Base-by-base conservation (phyloP, 1,140 invertebrate genomes). In the Parapsyche elsis region DNA sequence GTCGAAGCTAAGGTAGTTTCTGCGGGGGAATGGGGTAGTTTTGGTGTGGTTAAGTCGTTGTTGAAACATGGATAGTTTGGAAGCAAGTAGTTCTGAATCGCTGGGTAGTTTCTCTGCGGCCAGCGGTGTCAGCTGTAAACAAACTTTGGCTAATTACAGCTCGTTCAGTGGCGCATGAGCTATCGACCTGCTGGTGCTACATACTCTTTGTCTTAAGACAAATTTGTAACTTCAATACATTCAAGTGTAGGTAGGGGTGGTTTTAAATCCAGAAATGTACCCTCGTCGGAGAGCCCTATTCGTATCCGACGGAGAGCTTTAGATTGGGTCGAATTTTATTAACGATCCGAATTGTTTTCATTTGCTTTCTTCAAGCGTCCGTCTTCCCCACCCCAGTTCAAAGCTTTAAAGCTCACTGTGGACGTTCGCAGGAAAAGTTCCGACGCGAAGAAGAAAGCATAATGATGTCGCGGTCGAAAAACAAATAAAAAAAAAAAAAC, bases 101-200 rank as follows among this genome's bases (percentile, higher is more conserved):
- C 70, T 16, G 16, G 38, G n/a, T 57, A 44, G 71, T 75, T 75
- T 44, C 70, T 38, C 23, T 75, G 45, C 71, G 24, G 71, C 70
- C 19, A n/a, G 38, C 38, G 71, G 71, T 53, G 71, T 46, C 71
- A 75, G 71, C 19, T 53, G 71, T 75, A 75, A 75, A 75, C 71
- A 75, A 75, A 75, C 71, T 75, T 75, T 53, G 71, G 19, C 71
- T 75, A 75, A 75, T 75, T 75, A 75, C 44, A 38, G 30, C 30
- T 38, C 30, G 30, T 38, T 38, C 30, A 38, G 2, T 38, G 30
- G 30, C 49, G 16, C 49, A 16, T 53, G 49, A 53, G 49, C 16
- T 53, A 53, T 53, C 16, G 49, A 53, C 16, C 30, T 53, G 16
- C 49, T 38, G 30, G 30, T 38, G 30, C 30, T 38, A 38, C 30